Conservation (phyloP, 37 sponge, comb jelly and placozoan genomes). For the Agelas oroides region DNA sequence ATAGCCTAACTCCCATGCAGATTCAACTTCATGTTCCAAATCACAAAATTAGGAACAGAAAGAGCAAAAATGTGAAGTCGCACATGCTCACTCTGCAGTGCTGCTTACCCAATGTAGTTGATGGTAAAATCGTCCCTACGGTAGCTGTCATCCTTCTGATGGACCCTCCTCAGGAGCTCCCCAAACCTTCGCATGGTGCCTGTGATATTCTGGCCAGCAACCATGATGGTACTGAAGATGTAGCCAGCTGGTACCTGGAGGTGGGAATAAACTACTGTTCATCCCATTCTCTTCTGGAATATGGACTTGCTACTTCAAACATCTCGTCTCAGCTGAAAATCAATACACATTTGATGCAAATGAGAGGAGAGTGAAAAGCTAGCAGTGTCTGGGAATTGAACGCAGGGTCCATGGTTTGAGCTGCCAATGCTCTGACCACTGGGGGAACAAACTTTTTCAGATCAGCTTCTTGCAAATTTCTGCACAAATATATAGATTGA, state of each 20-base stretch:
- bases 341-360: neutral
- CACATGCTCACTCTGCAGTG: too few relatives aligned
- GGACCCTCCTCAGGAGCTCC: slow-evolving; percentile 20
- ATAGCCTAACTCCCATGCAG: too few relatives aligned
- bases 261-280: neutral
- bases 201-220: slow-evolving; percentile 59
- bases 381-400: neutral
- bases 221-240: slow-evolving; percentile 49
- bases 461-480: too few relatives aligned
- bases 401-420: too few relatives aligned
- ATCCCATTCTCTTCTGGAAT: too few relatives aligned
- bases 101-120: slow-evolving; percentile 80
- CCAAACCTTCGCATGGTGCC: slow-evolving; percentile 68
- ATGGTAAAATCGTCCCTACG: slow-evolving; percentile 68
- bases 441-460: too few relatives aligned
- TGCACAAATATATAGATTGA: too few relatives aligned
- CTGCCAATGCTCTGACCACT: too few relatives aligned
- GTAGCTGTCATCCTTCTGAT: slow-evolving; percentile 37
- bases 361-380: neutral
- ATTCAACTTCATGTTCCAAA: too few relatives aligned
- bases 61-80: too few relatives aligned
- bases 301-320: neutral
- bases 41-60: too few relatives aligned
- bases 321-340: too few relatives aligned
- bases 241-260: slow-evolving; percentile 54